Evolutionary conservation across 1,140 invertebrate species (phyloP), one percentile per base, ranked within the genome.

Genomic region (Halotydeus destructor): DNA sequence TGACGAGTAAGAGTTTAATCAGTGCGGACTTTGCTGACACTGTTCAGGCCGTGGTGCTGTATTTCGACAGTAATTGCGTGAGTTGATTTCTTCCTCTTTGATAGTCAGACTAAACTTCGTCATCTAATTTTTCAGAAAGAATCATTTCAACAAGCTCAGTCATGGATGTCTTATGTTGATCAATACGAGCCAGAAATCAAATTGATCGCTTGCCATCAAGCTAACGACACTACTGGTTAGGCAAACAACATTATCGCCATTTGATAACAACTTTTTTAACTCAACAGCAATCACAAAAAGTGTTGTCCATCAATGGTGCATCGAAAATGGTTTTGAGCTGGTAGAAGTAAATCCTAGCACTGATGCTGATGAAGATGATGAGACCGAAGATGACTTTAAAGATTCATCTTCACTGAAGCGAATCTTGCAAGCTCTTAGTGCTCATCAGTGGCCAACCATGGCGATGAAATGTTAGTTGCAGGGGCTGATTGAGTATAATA

Each of bases 371-470:
- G 53, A 57, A 31, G 59, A 65, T 38, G 59, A 62, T 41, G 48
- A 63, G 36, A 41, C 35, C 36, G 38, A 45, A 55, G 69, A 71
- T 52, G 66, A 71, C 50, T 72, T 74, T 52, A 53, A 56, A 26
- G 71, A 74, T 53, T 72, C 70, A 49, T 66, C 67, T 51, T 76
- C 77, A 19, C 68, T 75, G 12, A 67, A 71, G 11, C 66, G 78
- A 59, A 66, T 82, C n/a, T 61, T 72, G 18, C 74, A 79, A 63
- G 75, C 74, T 47, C 57, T 81, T 22, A 68, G 78, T 57, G 72
- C 76, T 44, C 73, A 80, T 56, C 66, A 68, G 28, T 82, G 78
- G 78, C 68, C 76, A 33, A 78, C 78, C 56, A 61, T 80, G 31
- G 57, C 57, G 31, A 63, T 77, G 52, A 78, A 78, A 70, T 65